Evolutionary conservation across 2,888 invertebrate species (phyloP), one percentile per base, ranked within the genome.

Genomic region (Amphimallon solstitiale): DNA sequence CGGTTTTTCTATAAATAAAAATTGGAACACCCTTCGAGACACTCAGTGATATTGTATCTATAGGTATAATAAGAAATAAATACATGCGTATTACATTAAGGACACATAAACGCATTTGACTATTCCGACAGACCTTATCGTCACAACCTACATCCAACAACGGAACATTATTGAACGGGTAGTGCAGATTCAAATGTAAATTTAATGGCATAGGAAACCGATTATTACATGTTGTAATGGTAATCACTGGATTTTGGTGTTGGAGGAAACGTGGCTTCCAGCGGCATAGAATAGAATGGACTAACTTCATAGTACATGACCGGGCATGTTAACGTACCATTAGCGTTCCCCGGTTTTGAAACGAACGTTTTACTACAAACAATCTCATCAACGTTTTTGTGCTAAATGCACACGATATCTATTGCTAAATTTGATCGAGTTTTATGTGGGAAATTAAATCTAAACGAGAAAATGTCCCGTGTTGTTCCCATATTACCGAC

Each of bases 161-260:
- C 43, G 15, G 29, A 45, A 59, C 29, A 43, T 59, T 59, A 45
- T 59, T 29, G 43, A 43, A 29, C 29, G 43, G 29, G 34, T 43
- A 59, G 45, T 29, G 19, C 40, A 59, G 45, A 29, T 43, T 59
- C 43, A 29, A 45, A 59, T 59, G 56, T 59, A 59, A 34, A 45
- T 43, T 43, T 59, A 43, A 43, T 45, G 56, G 15, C 17, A 45
- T 59, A 45, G 56, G 56, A 59, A 59, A 43, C 56, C 45, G 56
- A 59, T 59, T 59, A 59, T 59, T 59, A 59, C 56, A 59, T 59
- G 45, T 14, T 14, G 29, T 59, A 59, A 43, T 45, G 34, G 56
- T 59, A 59, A 59, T 59, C 56, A 59, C 43, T 45, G 56, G 34
- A 59, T 59, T 59, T 43, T 17, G 43, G 34, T 12, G 45, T 17